phyloP scores from a whole-genome alignment of 2,888 invertebrate species.

The Suillia variegata region DNA sequence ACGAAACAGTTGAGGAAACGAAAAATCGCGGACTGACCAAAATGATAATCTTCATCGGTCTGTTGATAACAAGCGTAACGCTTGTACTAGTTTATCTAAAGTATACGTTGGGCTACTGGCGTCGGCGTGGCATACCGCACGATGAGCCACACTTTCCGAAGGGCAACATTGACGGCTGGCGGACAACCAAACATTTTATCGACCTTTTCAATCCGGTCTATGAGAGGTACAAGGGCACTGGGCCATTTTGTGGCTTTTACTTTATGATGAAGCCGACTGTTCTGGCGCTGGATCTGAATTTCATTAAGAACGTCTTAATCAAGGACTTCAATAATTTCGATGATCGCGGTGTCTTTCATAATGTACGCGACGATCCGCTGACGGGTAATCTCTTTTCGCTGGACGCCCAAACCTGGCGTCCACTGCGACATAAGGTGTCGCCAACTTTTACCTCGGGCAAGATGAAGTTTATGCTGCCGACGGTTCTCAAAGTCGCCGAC shows the following conservation, averaged over 20 bases:
- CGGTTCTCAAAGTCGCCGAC: constrained; percentile 40
- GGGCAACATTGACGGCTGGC: constrained; percentile 43
- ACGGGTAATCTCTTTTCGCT: constrained; percentile 52
- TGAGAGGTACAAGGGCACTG: constrained; percentile 18
- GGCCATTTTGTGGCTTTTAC: constrained; percentile 41
- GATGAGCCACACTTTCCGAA: constrained; percentile 35
- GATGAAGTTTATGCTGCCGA: constrained; percentile 52
- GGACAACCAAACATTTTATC: constrained; percentile 27
- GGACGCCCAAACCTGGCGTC: constrained; percentile 57
- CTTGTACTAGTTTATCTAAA: too few species aligned
- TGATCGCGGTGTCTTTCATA: constrained; percentile 41
- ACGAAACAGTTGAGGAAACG: too few species aligned
- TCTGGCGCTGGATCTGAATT: constrained; percentile 37
- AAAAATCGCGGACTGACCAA: too few species aligned
- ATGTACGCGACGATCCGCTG: constrained; percentile 52
- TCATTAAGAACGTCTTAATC: constrained; percentile 41
- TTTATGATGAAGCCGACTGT: constrained; percentile 30
- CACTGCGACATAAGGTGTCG: constrained; percentile 49
- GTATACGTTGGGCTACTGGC: too few species aligned
- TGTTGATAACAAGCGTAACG: too few species aligned
- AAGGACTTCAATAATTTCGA: constrained; percentile 44
- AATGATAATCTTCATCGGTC: too few species aligned
- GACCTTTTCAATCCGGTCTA: constrained; percentile 30
- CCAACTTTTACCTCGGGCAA: constrained; percentile 57
- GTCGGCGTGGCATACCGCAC: constrained; percentile 39